Evolutionary conservation across 2,888 invertebrate species (phyloP).

Genomic region (Drosophila lutescens): DNA sequence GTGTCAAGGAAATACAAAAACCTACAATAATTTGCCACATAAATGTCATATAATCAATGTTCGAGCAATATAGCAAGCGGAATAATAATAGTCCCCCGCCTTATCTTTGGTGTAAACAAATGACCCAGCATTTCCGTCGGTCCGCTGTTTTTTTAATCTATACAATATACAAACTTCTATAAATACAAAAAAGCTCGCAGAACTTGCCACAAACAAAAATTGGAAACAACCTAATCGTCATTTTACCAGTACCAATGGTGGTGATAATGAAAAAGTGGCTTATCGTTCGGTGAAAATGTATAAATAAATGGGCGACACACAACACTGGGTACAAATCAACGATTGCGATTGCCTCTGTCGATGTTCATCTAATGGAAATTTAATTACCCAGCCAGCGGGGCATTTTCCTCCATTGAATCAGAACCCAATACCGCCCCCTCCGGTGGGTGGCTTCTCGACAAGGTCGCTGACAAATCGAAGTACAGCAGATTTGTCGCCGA

Average conservation of each 20-base stretch:
- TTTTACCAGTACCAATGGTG: conserved; percentile 2
- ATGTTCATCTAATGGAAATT: conserved; percentile 34
- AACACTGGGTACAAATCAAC: conserved; percentile 16
- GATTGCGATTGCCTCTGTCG: conserved; percentile 17
- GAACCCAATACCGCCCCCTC: background rate
- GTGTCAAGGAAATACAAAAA: background rate
- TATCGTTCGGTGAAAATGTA: conserved; percentile 38
- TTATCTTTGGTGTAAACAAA: conserved; percentile 8
- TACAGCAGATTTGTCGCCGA: conserved; percentile 19
- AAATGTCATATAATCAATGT: background rate
- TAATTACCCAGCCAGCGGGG: conserved; percentile 11
- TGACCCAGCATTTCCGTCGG: conserved; percentile 4
- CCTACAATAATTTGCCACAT: background rate
- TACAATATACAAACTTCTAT: conserved; percentile 1
- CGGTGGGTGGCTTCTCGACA: conserved; percentile 12
- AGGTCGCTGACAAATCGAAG: conserved; percentile 34
- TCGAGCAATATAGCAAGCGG: background rate
- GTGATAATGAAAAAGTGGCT: conserved; percentile 41
- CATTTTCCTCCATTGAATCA: conserved; percentile 5
- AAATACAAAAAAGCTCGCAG: conserved; percentile 12
- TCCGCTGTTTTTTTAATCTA: conserved; percentile 2
- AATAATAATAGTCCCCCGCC: background rate
- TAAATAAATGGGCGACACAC: conserved; percentile 20
- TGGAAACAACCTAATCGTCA: conserved; percentile 12
- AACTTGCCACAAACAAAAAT: conserved; percentile 6